Evolutionary conservation across 2,797 vertebrate species (phyloP), one percentile per base, ranked within the genome.

Genomic region (Loris lydekkerianus): DNA sequence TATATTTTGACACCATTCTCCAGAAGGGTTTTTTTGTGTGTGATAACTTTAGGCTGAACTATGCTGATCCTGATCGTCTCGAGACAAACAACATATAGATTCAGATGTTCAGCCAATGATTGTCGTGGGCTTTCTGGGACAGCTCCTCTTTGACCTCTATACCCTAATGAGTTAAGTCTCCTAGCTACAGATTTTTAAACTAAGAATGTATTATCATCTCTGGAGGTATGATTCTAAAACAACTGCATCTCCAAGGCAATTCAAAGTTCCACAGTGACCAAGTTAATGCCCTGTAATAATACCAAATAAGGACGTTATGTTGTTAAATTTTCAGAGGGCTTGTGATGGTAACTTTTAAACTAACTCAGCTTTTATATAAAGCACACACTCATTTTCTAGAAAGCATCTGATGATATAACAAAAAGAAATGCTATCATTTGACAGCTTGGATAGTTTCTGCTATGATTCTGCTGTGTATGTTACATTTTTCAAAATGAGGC

Each of bases 211-310:
- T 65, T 56, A 86, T 93, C 70, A 37, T 65, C 91, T 97, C 93
- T 96, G 70, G 94, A 89, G 15, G 80, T 90, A 60, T 91, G 82
- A 75, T 43, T 69, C 75, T 72, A 63, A 18, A 34, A 65, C 61
- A 69, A 2, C 56, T 49, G 11, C 14, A 25, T 67, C 56, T 81
- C 85, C 27, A 34, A 75, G 27, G 11, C n/a, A 85, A 43, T 0
- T 0, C 86, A 92, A 93, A 73, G 78, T 80, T 86, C 89, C 75
- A 78, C 73, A 95, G 63, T 88, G 93, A 96, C 84, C 82, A 96
- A 96, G 96, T 87, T 63, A 95, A 97, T 96, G 10, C 13, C 15
- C 27, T 23, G 18, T 72, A 27, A 49, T 46, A 27, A 37, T 61
- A 37, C 9, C 23, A 27, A 10, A 17, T 8, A 58, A 29, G 31